phyloP scores from a whole-genome alignment of 2,888 invertebrate genomes.

The Amorpha juglandis region DNA sequence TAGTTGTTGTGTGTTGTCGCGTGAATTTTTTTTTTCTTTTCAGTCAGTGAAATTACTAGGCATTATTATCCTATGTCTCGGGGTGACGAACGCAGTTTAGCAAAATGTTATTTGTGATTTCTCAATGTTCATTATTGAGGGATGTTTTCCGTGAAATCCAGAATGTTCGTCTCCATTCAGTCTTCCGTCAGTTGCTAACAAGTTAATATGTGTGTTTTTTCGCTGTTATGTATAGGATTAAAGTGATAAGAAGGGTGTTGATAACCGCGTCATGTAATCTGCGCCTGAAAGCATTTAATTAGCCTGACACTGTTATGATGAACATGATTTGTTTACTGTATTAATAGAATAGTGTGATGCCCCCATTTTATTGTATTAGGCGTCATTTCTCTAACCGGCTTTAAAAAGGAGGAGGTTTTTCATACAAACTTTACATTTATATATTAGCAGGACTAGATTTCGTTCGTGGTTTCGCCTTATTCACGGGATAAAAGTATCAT shows the following conservation, averaged over 20 bases:
- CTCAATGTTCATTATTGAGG: no score
- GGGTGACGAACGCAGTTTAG: no score
- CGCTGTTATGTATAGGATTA: constrained; percentile 27
- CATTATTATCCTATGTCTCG: no score
- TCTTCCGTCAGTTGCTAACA: constrained; percentile 19
- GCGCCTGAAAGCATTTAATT: constrained; percentile 29
- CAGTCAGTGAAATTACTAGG: no score
- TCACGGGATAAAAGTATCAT: no score
- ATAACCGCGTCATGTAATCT: constrained; percentile 26
- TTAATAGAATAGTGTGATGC: constrained; percentile 22
- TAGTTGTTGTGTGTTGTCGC: neutral
- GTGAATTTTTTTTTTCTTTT: no score
- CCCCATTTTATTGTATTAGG: neutral
- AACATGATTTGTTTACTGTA: constrained; percentile 14
- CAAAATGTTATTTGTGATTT: no score
- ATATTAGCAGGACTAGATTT: no score
- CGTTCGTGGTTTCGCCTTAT: no score
- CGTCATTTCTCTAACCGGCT: neutral
- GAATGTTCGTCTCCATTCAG: constrained; percentile 21
- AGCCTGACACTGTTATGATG: constrained; percentile 12
- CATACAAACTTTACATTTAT: no score
- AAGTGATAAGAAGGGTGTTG: constrained; percentile 15
- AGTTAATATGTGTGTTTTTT: constrained; percentile 24
- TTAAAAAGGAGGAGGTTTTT: no score
- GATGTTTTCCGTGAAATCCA: no score